A percentile compares a stretch with the other conserved stretches of the same genome.
phyloP scores from a whole-genome alignment of 2,888 invertebrate species.

The Cantharis lateralis region DNA sequence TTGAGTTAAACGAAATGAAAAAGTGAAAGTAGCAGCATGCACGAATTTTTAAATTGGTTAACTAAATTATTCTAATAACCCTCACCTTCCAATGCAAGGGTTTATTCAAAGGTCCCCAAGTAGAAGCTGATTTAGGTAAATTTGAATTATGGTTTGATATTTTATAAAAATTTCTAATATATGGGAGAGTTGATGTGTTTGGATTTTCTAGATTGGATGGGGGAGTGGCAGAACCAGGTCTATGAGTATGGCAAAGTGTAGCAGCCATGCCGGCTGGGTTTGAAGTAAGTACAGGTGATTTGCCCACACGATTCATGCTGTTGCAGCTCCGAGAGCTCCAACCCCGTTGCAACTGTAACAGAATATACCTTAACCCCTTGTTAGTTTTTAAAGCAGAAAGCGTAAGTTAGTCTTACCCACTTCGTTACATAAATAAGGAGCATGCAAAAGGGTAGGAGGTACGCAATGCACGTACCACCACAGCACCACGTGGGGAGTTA shows the following conservation, averaged over 20 bases:
- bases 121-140: slow-evolving; percentile 66
- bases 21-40: neutral
- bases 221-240: slow-evolving; percentile 45
- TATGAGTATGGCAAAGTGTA: slow-evolving; percentile 53
- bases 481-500: slow-evolving; percentile 52
- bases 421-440: slow-evolving; percentile 31
- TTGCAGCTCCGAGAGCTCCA: slow-evolving; percentile 59
- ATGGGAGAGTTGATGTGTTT: slow-evolving; percentile 57
- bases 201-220: slow-evolving; percentile 50
- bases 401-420: slow-evolving; percentile 42
- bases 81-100: slow-evolving; percentile 69
- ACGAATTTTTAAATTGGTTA: neutral
- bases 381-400: slow-evolving; percentile 38
- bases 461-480: slow-evolving; percentile 56
- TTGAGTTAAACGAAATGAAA: neutral
- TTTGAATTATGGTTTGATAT: slow-evolving; percentile 56
- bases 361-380: slow-evolving; percentile 46
- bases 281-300: slow-evolving; percentile 53
- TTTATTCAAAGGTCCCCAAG: slow-evolving; percentile 68
- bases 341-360: slow-evolving; percentile 58
- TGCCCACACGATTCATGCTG: slow-evolving; percentile 56
- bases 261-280: slow-evolving; percentile 56
- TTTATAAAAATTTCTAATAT: slow-evolving; percentile 57
- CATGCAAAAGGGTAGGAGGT: slow-evolving; percentile 42
- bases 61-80: slow-evolving; percentile 27